These are phyloP conservation scores for Ciona savignyi DNA, from an alignment of 23 tunicate genomes.

Conservation along the genomic window DNA sequence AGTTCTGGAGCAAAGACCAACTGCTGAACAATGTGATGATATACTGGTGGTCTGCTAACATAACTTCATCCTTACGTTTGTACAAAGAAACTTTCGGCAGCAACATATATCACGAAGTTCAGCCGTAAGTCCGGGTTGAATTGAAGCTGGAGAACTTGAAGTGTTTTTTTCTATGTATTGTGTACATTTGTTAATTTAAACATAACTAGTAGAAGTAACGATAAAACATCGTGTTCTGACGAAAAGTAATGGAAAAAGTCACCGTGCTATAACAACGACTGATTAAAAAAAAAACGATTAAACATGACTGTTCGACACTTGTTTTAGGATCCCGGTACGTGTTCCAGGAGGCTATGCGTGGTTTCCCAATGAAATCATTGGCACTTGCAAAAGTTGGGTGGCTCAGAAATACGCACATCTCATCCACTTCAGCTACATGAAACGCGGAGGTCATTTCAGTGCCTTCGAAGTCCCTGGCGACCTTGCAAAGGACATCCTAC, in stretches of 20 bases:
- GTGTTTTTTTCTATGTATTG: no score
- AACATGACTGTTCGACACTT: no score
- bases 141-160: no score
- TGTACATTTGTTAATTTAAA: no score
- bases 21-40: conserved; percentile 78
- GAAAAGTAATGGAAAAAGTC: no score
- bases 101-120: neutral
- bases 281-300: no score
- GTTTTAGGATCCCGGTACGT: conserved; percentile 40
- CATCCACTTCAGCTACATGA: conserved; percentile 64
- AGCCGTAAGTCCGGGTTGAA: no score
- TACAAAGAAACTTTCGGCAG: conserved; percentile 50
- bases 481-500: conserved; percentile 40
- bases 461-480: conserved; percentile 56
- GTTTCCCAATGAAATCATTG: conserved; percentile 51
- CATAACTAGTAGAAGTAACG: no score
- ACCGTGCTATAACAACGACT: no score
- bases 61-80: conserved; percentile 72
- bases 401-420: conserved; percentile 20
- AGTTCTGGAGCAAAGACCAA: conserved; percentile 62
- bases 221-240: no score
- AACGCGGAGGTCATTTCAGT: conserved; percentile 77
- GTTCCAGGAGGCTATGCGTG: conserved; percentile 74
- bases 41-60: conserved; percentile 80
- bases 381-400: conserved; percentile 8